Evolutionary conservation across 2,888 invertebrate species (phyloP).

Genomic region (Adelognathus sp.): DNA sequence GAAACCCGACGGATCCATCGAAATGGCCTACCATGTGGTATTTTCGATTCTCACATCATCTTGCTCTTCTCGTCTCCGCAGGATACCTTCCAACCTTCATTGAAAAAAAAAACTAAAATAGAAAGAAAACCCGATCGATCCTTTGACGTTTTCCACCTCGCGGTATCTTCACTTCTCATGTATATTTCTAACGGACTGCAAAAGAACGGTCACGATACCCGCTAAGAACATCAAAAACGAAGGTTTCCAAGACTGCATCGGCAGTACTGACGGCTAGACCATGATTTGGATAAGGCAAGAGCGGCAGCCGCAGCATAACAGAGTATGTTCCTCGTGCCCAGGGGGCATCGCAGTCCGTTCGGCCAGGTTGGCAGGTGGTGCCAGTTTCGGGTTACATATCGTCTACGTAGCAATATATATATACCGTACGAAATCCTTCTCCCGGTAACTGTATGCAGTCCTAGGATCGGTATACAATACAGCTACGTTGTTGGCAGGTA

Average conservation of each 20-base stretch:
- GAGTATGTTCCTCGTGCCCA: slow-evolving; percentile 37
- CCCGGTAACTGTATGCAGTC: background rate
- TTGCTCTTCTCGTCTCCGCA: no score
- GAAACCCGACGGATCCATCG: no score
- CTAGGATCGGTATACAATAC: slow-evolving; percentile 4
- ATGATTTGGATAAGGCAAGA: slow-evolving; percentile 7
- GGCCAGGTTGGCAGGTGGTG: slow-evolving; percentile 70
- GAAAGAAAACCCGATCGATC: no score
- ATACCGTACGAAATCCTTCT: background rate
- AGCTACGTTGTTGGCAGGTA: background rate
- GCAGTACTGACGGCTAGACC: background rate
- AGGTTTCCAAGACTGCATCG: background rate
- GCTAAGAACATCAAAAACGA: no score
- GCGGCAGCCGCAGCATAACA: slow-evolving; percentile 13
- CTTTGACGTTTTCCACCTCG: no score
- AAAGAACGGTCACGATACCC: no score
- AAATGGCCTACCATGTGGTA: no score
- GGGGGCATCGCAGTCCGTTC: slow-evolving; percentile 1
- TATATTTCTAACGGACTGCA: background rate
- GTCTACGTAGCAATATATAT: slow-evolving; percentile 68
- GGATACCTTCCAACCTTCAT: no score
- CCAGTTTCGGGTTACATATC: slow-evolving; percentile 78
- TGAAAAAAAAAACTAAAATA: no score
- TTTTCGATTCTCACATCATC: no score
- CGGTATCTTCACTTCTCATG: background rate